Evolutionary conservation across 2,888 invertebrate genomes (phyloP), one percentile per base, ranked within the genome.

Genomic region (Ormyrus labotus): DNA sequence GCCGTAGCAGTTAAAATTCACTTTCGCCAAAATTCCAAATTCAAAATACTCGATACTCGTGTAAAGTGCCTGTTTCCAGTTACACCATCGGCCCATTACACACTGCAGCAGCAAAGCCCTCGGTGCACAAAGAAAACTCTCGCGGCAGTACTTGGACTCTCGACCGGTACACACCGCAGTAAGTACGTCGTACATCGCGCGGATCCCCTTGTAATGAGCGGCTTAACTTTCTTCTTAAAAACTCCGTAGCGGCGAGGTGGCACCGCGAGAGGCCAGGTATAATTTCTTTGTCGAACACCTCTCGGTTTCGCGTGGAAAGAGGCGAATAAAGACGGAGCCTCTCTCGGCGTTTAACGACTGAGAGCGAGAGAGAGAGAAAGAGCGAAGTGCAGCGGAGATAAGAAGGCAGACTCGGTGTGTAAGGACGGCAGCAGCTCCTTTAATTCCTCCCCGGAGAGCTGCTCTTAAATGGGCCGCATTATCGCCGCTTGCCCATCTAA

Each of bases 191-290:
- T 48, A 61, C 57, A 65, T 57, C 57, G 19, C 76, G 6, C 19
- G 19, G 48, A 55, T 72, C 69, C 74, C 34, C 65, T 58, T 53
- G 70, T 75, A 80, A 75, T 67, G 74, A 79, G 70, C 64, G 70
- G 64, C 67, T 79, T 61, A 80, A 75, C 75, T 75, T 75, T 80
- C 70, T 75, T 80, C 74, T 80, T 75, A 60, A 75, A 53, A 19
- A 19, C 45, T 34, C 53, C 9, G 70, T 34, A 10, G 47, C 8
- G n/a, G 48, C 5, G 19, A 53, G 34, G 34, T 10, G 7, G 47
- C 6, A 58, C 11, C 0, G 19, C 51, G 11, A n/a, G 65, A 47
- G 13, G 10, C 58, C 71, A 78, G 71, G 71, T 71, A 78, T 71
- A 78, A 71, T 71, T 71, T 78, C 77, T 78, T 72, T 78, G 65